phyloP scores from a whole-genome alignment of 2,888 invertebrate species.

The Mellilla xanthometata region DNA sequence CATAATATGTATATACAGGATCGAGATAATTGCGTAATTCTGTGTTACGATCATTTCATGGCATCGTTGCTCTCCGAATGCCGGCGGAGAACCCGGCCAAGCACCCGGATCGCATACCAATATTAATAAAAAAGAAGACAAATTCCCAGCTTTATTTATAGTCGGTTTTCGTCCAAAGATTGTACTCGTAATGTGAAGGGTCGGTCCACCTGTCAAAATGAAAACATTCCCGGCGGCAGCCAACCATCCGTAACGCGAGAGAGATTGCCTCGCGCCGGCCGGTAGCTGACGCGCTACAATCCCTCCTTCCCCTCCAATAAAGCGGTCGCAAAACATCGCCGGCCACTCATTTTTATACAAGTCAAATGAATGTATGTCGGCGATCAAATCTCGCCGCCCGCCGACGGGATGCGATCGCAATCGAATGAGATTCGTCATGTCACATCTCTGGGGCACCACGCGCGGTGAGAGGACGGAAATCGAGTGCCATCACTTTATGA shows the following conservation, averaged over 20 bases:
- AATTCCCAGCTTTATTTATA: no score
- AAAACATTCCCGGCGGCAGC: slow-evolving; percentile 10
- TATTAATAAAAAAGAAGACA: no score
- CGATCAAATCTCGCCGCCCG: background rate
- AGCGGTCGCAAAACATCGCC: background rate
- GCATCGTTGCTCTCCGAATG: no score
- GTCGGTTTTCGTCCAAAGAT: no score
- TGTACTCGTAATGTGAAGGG: slow-evolving; percentile 11
- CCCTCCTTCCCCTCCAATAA: background rate
- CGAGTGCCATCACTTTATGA: background rate
- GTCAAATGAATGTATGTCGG: background rate
- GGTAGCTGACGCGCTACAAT: slow-evolving; percentile 5
- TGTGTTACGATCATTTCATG: no score
- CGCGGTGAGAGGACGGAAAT: background rate
- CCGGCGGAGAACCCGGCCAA: no score
- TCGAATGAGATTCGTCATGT: background rate
- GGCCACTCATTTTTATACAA: background rate
- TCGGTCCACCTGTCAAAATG: background rate
- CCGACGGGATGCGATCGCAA: background rate
- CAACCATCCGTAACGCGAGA: slow-evolving; percentile 5
- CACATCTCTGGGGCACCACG: background rate
- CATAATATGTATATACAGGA: no score
- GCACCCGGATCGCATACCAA: no score
- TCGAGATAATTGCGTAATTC: no score
- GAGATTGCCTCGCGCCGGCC: slow-evolving; percentile 10